Conservation (phyloP, 2,113 vertebrate genomes). For the Meriones unguiculatus region DNA sequence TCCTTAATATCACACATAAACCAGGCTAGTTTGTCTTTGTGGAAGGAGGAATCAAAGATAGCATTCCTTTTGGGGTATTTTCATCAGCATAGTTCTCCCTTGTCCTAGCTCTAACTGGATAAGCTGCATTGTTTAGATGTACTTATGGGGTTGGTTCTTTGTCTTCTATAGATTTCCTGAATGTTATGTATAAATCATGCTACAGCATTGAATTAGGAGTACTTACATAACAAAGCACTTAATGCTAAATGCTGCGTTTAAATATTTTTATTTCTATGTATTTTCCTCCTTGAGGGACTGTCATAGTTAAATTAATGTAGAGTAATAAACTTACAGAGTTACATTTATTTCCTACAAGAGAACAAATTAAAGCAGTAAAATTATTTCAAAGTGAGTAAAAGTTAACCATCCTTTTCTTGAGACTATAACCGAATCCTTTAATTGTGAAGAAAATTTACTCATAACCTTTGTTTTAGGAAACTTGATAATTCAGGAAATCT, state of each 20-base stretch:
- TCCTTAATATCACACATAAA: background rate
- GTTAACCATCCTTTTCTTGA: background rate
- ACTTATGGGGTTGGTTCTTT: constrained; percentile 44
- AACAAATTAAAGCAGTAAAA: constrained; percentile 47
- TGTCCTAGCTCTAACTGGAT: background rate
- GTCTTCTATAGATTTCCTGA: constrained; percentile 32
- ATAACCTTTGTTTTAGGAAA: constrained; percentile 31
- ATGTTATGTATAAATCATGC: constrained; percentile 28
- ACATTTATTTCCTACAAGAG: constrained; percentile 25
- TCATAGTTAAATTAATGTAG: constrained; percentile 36
- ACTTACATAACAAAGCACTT: background rate
- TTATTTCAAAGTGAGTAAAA: constrained; percentile 28
- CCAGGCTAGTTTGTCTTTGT: background rate
- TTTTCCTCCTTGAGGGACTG: background rate
- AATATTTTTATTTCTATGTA: constrained; percentile 29
- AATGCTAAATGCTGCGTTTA: constrained; percentile 20
- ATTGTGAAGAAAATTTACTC: background rate
- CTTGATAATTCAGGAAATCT: constrained; percentile 29
- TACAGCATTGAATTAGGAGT: background rate
- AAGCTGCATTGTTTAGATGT: constrained; percentile 57
- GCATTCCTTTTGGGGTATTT: background rate
- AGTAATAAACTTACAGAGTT: constrained; percentile 33
- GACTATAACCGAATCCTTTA: background rate
- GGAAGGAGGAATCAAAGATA: background rate
- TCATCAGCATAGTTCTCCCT: background rate